Conservation (phyloP, 1,140 invertebrate genomes). For the Anastatus disparis region DNA sequence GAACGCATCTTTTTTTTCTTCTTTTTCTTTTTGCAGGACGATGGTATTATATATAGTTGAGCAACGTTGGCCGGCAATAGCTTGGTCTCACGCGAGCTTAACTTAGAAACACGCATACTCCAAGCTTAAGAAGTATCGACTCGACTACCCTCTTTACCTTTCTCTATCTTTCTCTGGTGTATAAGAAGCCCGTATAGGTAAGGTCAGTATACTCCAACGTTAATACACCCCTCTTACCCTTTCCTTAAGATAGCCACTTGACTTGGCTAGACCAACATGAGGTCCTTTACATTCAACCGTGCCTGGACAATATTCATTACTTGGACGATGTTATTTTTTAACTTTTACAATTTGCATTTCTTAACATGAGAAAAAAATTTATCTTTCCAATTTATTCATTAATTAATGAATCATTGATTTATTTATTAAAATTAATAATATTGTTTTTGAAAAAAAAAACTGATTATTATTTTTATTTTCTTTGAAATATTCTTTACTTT, state of each 20-base stretch:
- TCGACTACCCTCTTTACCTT: too few species aligned
- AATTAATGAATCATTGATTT: neutral
- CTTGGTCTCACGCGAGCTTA: slow-evolving; percentile 28
- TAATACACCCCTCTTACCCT: slow-evolving; percentile 20
- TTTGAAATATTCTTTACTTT: neutral
- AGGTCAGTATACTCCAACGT: slow-evolving; percentile 37
- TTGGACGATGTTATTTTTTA: too few species aligned
- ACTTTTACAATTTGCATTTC: neutral
- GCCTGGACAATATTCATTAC: slow-evolving; percentile 1
- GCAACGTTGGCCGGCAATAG: slow-evolving; percentile 20
- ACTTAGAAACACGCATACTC: slow-evolving; percentile 29
- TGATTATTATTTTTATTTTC: neutral
- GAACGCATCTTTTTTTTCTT: slow-evolving; percentile 19
- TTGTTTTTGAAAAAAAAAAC: neutral
- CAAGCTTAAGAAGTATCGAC: slow-evolving; percentile 42
- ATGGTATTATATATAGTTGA: too few species aligned
- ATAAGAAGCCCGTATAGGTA: slow-evolving; percentile 3
- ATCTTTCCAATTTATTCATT: neutral
- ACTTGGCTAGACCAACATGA: neutral
- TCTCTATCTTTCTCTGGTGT: too few species aligned
- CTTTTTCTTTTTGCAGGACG: neutral
- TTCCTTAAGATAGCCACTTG: neutral
- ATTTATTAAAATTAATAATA: neutral
- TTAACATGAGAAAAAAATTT: neutral
- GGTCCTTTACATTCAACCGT: neutral